Evolutionary conservation across 2,888 invertebrate genomes (phyloP).

Genomic region (Sphinx pinastri): DNA sequence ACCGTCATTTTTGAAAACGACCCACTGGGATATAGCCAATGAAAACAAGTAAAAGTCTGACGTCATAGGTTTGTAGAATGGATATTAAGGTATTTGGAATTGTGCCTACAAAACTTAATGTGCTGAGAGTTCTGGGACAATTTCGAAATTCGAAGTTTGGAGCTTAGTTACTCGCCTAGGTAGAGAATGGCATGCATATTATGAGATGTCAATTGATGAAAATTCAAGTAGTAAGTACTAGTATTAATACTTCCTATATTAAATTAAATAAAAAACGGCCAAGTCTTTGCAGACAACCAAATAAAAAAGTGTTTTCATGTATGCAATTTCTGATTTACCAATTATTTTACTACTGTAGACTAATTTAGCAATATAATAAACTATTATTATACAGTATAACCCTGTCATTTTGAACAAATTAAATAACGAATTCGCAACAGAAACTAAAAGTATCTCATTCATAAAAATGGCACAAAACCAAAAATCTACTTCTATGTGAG

Average conservation of each 20-base stretch:
- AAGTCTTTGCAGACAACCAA: too few relatives aligned
- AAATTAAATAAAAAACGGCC: too few relatives aligned
- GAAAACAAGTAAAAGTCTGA: constrained; percentile 59
- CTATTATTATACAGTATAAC: too few relatives aligned
- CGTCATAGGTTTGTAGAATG: background rate
- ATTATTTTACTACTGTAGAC: too few relatives aligned
- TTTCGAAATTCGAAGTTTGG: background rate
- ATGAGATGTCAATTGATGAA: too few relatives aligned
- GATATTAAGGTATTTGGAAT: background rate
- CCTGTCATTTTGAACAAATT: too few relatives aligned
- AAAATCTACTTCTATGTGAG: too few relatives aligned
- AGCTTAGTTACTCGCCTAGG: background rate
- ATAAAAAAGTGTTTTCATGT: too few relatives aligned
- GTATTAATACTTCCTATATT: too few relatives aligned
- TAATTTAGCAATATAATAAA: too few relatives aligned
- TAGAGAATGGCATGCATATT: background rate
- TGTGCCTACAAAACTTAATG: background rate
- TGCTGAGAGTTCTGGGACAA: background rate
- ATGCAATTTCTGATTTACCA: too few relatives aligned
- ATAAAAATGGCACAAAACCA: constrained; percentile 70
- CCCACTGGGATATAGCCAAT: constrained; percentile 54
- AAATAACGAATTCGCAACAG: constrained; percentile 63
- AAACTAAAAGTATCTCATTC: constrained; percentile 60
- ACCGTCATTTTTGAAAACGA: constrained; percentile 69
- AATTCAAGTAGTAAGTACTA: too few relatives aligned